A percentile compares a stretch with the other conserved stretches of the same genome.
phyloP scores from a whole-genome alignment of 2,888 invertebrate species.

The Ganaspis brasiliensis region DNA sequence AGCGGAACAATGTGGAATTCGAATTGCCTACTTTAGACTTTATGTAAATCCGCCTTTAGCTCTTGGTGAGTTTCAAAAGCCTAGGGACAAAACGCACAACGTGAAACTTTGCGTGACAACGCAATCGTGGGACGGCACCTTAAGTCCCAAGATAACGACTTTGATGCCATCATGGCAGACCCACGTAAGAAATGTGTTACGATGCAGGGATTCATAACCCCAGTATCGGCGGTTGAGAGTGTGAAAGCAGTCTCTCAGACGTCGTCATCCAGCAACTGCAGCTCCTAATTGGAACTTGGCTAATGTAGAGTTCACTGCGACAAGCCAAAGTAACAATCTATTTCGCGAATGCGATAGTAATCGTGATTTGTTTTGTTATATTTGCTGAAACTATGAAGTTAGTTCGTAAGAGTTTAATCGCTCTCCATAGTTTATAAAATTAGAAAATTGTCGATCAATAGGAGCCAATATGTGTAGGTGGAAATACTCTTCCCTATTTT shows the following conservation, averaged over 20 bases:
- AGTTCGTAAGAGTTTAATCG: too few species aligned
- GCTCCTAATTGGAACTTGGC: slow-evolving; percentile 45
- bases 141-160: not conserved
- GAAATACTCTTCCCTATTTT: too few species aligned
- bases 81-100: too few species aligned
- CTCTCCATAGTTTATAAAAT: too few species aligned
- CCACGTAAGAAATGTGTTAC: not conserved
- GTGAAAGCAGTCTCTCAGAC: slow-evolving; percentile 45
- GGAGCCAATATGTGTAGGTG: too few species aligned
- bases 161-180: not conserved
- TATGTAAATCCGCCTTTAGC: too few species aligned
- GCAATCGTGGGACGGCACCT: too few species aligned
- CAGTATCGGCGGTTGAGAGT: slow-evolving; percentile 14
- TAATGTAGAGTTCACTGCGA: not conserved
- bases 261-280: slow-evolving; percentile 57
- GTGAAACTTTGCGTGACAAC: too few species aligned
- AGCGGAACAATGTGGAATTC: too few species aligned
- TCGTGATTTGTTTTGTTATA: slow-evolving; percentile 37
- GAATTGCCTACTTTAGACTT: too few species aligned
- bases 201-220: not conserved
- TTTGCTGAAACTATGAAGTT: slow-evolving; percentile 38
- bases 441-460: too few species aligned
- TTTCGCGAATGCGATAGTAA: not conserved
- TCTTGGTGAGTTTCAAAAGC: too few species aligned
- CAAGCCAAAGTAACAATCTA: not conserved